Evolutionary conservation across 2,888 invertebrate genomes (phyloP).

Genomic region (Cremastinae sp.): DNA sequence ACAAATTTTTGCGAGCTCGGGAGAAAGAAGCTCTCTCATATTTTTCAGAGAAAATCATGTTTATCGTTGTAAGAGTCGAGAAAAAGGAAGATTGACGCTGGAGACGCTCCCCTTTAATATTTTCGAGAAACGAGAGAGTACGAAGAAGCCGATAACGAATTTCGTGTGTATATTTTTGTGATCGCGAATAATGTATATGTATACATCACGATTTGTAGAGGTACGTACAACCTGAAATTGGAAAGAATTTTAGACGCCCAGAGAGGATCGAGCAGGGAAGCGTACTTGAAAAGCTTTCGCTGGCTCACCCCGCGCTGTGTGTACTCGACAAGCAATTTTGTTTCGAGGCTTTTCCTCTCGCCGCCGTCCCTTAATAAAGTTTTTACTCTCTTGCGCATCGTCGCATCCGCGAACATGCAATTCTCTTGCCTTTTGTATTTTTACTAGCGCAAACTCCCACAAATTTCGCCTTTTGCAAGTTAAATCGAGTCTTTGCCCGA

Average conservation of each 20-base stretch:
- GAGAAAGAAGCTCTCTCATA: background rate
- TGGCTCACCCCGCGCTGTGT: slow-evolving; percentile 45
- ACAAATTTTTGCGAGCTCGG: background rate
- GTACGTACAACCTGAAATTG: slow-evolving; percentile 28
- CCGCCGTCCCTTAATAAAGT: slow-evolving; percentile 29
- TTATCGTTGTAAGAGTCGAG: slow-evolving; percentile 11
- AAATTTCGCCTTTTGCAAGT: too few relatives aligned
- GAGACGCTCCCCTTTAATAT: slow-evolving; percentile 4
- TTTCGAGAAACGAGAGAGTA: background rate
- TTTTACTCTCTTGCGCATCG: background rate
- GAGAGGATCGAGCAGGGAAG: slow-evolving; percentile 13
- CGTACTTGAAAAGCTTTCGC: slow-evolving; percentile 45
- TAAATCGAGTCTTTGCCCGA: too few relatives aligned
- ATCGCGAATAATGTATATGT: background rate
- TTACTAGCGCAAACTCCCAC: too few relatives aligned
- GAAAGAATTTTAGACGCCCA: slow-evolving; percentile 11
- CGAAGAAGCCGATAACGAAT: slow-evolving; percentile 17
- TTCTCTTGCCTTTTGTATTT: background rate
- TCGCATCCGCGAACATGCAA: slow-evolving; percentile 4
- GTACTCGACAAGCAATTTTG: slow-evolving; percentile 57
- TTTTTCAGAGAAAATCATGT: slow-evolving; percentile 28
- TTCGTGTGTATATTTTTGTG: slow-evolving; percentile 1
- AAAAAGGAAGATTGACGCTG: background rate
- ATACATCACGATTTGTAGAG: background rate
- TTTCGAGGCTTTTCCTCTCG: slow-evolving; percentile 15